Conservation (phyloP, 1,140 invertebrate species). For the Drosophila navojoa region DNA sequence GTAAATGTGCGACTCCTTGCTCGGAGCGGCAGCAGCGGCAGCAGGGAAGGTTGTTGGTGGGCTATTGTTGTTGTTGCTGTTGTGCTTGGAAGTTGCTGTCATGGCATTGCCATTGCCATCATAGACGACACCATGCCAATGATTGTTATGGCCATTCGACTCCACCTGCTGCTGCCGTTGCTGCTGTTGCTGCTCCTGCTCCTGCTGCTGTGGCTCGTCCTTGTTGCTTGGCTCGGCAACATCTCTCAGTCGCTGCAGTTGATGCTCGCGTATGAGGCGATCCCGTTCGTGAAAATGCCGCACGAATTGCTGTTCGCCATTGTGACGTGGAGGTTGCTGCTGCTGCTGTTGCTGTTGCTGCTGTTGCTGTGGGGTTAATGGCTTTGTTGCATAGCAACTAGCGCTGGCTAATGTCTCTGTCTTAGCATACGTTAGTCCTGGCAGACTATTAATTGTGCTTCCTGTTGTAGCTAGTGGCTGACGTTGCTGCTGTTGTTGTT, state of each 20-base stretch:
- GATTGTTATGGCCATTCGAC: slow-evolving; percentile 66
- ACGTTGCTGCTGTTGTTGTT: slow-evolving; percentile 39
- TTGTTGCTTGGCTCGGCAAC: slow-evolving; percentile 27
- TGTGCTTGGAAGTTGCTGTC: slow-evolving; percentile 21
- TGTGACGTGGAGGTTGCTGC: slow-evolving; percentile 28
- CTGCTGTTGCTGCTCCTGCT: slow-evolving; percentile 27
- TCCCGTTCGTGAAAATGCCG: slow-evolving; percentile 82
- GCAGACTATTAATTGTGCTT: slow-evolving; percentile 75
- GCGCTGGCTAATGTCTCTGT: slow-evolving; percentile 56
- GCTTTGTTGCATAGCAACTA: slow-evolving; percentile 46
- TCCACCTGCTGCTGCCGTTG: slow-evolving; percentile 22
- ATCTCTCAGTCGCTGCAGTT: slow-evolving; percentile 69
- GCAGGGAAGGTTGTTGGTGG: neutral
- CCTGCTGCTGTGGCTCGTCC: slow-evolving; percentile 43
- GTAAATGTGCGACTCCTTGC: slow-evolving; percentile 68
- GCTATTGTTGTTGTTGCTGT: neutral
- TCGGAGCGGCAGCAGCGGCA: slow-evolving; percentile 1
- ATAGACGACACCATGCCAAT: slow-evolving; percentile 80
- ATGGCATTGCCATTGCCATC: slow-evolving; percentile 62
- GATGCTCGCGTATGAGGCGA: slow-evolving; percentile 82
- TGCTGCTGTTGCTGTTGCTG: slow-evolving; percentile 30
- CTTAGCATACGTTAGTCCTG: slow-evolving; percentile 43
- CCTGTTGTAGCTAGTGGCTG: slow-evolving; percentile 29
- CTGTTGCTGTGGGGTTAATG: slow-evolving; percentile 70
- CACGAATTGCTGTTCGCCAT: slow-evolving; percentile 75